These are phyloP conservation scores for Globicephala melas DNA, from an alignment of 2,113 vertebrate species.

Conservation along the genomic window DNA sequence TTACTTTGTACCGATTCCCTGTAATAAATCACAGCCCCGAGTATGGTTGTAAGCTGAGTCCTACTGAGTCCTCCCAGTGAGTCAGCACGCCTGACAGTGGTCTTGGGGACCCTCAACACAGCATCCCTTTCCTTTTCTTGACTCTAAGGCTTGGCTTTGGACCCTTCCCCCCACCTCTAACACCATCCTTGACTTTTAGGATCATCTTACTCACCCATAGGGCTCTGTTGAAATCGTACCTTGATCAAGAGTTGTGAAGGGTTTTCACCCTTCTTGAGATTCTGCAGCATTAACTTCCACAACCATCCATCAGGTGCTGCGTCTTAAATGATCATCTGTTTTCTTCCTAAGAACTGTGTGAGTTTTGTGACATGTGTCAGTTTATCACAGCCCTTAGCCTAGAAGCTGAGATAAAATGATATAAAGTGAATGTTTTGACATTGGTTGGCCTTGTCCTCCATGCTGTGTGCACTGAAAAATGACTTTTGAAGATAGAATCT, in stretches of 20 bases:
- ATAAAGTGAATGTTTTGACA: slow-evolving; percentile 46
- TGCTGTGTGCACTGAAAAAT: background rate
- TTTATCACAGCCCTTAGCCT: background rate
- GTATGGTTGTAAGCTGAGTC: rapidly evolving
- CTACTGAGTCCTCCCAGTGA: background rate
- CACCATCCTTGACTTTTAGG: background rate
- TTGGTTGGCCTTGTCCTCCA: slow-evolving; percentile 29
- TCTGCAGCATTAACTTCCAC: background rate
- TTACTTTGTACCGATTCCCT: background rate
- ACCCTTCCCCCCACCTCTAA: background rate
- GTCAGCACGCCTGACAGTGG: background rate
- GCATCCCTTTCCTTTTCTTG: background rate
- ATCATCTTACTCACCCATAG: background rate
- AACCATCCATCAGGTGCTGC: too few relatives aligned
- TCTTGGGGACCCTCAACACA: background rate
- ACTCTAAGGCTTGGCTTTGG: background rate
- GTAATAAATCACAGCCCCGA: background rate
- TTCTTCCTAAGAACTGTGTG: background rate
- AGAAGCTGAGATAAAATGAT: slow-evolving; percentile 44
- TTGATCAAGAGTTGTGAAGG: background rate
- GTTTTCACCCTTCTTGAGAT: background rate
- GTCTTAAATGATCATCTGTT: background rate
- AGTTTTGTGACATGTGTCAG: slow-evolving; percentile 1
- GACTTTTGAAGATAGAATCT: slow-evolving; percentile 30
- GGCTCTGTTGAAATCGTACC: background rate